Conservation (phyloP, 2,797 vertebrate genomes). For the Syndactyla subalaris region DNA sequence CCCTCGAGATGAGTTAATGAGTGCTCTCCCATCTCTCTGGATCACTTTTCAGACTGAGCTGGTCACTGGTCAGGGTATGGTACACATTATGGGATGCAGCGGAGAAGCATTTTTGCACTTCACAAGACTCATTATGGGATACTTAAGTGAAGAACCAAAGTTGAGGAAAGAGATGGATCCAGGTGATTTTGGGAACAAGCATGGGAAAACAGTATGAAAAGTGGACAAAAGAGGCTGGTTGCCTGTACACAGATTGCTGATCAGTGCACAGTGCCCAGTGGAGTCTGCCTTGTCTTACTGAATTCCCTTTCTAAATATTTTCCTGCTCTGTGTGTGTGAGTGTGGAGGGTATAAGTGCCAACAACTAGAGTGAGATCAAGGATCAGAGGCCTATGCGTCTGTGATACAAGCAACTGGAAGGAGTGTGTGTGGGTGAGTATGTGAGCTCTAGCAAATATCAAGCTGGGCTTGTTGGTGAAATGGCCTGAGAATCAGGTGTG, state of each 20-base stretch:
- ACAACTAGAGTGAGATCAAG: neutral
- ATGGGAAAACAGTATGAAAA: neutral
- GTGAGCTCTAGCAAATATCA: neutral
- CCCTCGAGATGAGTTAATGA: neutral
- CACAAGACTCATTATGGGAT: neutral
- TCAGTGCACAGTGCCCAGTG: accelerated
- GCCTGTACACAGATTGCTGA: neutral
- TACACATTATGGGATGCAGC: neutral
- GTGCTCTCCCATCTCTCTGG: neutral
- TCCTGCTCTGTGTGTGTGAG: neutral
- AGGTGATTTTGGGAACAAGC: neutral
- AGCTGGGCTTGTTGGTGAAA: neutral
- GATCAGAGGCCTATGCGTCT: neutral
- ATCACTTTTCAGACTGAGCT: neutral
- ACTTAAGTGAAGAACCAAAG: neutral
- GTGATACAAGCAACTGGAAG: neutral
- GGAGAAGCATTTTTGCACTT: neutral
- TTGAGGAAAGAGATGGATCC: neutral
- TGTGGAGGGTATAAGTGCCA: accelerated
- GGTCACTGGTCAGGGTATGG: neutral
- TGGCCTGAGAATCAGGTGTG: neutral
- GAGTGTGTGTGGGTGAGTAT: neutral
- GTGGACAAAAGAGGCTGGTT: neutral
- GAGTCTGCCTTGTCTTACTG: neutral
- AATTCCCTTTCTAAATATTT: neutral